These are phyloP conservation scores for Conger conger DNA, from an alignment of 2,113 vertebrate species.

Conservation along the genomic window DNA sequence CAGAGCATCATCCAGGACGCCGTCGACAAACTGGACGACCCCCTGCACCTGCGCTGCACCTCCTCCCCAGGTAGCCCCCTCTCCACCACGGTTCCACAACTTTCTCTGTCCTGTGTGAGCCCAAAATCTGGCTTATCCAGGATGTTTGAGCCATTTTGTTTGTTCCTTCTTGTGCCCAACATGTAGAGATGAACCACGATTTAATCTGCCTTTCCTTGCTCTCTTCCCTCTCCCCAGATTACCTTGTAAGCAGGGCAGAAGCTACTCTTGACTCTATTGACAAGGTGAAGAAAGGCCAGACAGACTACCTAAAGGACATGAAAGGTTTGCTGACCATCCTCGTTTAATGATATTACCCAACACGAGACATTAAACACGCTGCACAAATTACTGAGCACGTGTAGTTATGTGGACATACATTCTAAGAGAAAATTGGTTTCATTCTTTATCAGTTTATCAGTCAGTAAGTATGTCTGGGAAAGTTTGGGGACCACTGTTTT, in stretches of 20 bases:
- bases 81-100: neutral
- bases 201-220: neutral
- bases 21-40: constrained; percentile 83
- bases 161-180: too few species aligned
- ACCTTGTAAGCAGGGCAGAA: constrained; percentile 79
- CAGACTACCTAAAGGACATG: constrained; percentile 71
- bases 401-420: too few species aligned
- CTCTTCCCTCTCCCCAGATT: constrained; percentile 69
- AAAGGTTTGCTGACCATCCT: constrained; percentile 67
- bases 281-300: constrained; percentile 72
- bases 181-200: too few species aligned
- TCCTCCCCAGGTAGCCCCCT: constrained; percentile 84
- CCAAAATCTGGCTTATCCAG: neutral
- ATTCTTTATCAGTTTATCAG: neutral
- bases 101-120: neutral
- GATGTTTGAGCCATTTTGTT: neutral
- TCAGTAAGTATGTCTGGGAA: neutral
- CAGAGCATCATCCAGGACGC: constrained; percentile 85
- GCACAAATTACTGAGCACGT: too few species aligned
- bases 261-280: constrained; percentile 73
- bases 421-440: too few species aligned
- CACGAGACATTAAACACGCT: neutral
- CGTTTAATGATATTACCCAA: neutral
- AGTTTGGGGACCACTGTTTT: neutral
- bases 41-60: constrained; percentile 89